phyloP scores from a whole-genome alignment of 2,888 invertebrate species.

The Synanthedon andrenaeformis region DNA sequence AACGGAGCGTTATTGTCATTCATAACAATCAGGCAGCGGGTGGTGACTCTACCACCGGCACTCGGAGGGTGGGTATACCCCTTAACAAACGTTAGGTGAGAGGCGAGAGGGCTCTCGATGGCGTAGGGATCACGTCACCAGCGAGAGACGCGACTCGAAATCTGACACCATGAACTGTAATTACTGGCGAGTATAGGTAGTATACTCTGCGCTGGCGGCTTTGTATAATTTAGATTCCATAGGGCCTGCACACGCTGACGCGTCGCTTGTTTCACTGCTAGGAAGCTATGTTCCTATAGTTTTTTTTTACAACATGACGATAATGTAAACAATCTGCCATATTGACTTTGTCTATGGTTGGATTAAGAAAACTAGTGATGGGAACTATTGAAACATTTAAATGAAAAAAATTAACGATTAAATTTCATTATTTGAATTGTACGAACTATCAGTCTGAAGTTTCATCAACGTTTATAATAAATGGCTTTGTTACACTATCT shows the following conservation, averaged over 20 bases:
- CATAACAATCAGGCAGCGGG: slow-evolving; percentile 39
- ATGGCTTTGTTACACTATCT: too few relatives aligned
- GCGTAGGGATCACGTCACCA: slow-evolving; percentile 40
- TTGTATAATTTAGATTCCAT: slow-evolving; percentile 31
- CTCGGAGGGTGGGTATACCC: slow-evolving; percentile 7
- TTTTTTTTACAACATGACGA: too few relatives aligned
- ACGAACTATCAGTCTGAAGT: too few relatives aligned
- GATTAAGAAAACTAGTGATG: too few relatives aligned
- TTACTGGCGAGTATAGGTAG: slow-evolving; percentile 3
- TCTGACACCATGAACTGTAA: slow-evolving; percentile 17
- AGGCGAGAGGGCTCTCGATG: slow-evolving; percentile 32
- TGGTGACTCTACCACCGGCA: slow-evolving; percentile 5
- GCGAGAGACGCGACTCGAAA: slow-evolving; percentile 9
- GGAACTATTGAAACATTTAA: too few relatives aligned
- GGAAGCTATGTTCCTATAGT: too few relatives aligned
- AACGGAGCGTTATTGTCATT: slow-evolving; percentile 64
- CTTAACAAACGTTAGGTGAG: slow-evolving; percentile 5
- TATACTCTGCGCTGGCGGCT: slow-evolving; percentile 11
- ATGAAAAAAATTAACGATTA: too few relatives aligned
- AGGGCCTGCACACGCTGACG: slow-evolving; percentile 9
- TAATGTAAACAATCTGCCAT: too few relatives aligned
- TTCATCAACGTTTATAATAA: too few relatives aligned
- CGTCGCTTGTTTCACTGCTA: slow-evolving; percentile 2
- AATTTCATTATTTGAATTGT: too few relatives aligned
- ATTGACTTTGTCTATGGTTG: too few relatives aligned